A percentile compares a stretch with the other conserved stretches of the same genome.
Evolutionary conservation across 1,140 invertebrate genomes (phyloP).

Genomic region (Psix sp.): DNA sequence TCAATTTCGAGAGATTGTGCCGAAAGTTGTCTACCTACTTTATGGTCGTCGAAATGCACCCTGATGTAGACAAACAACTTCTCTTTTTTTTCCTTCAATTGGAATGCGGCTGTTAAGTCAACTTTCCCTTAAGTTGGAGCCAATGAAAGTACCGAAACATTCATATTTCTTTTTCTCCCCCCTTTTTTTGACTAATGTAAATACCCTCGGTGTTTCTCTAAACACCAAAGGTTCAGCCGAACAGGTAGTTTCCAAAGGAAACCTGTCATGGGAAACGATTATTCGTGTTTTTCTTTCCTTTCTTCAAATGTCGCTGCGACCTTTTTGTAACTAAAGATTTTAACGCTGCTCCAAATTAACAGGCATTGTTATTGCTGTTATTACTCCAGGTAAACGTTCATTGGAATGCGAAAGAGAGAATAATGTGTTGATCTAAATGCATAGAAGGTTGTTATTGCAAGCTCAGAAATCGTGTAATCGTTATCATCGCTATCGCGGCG

Average conservation of each 20-base stretch:
- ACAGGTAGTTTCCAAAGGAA: no score
- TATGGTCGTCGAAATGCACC: conserved; percentile 5
- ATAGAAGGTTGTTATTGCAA: conserved; percentile 1
- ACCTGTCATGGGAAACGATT: no score
- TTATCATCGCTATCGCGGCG: conserved; percentile 6
- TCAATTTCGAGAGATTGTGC: background rate
- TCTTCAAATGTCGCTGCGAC: no score
- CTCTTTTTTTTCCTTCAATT: conserved; percentile 1
- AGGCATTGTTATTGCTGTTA: no score
- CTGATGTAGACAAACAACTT: conserved; percentile 20
- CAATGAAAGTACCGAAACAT: conserved; percentile 2
- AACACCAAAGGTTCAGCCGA: no score
- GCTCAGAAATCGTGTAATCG: conserved; percentile 9
- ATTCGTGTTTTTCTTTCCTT: no score
- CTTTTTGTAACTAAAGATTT: no score
- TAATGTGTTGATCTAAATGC: background rate
- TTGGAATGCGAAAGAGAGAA: background rate
- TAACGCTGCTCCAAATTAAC: no score
- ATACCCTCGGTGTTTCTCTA: no score
- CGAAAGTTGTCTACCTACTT: conserved; percentile 8
- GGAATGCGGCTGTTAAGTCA: conserved; percentile 22
- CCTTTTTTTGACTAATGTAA: background rate
- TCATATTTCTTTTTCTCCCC: conserved; percentile 1
- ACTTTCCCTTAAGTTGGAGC: conserved; percentile 9
- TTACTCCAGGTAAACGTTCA: no score